A percentile compares a stretch with the other conserved stretches of the same genome.
Conservation (phyloP, 2,113 vertebrate genomes). For the Pelecanoides urinatrix region DNA sequence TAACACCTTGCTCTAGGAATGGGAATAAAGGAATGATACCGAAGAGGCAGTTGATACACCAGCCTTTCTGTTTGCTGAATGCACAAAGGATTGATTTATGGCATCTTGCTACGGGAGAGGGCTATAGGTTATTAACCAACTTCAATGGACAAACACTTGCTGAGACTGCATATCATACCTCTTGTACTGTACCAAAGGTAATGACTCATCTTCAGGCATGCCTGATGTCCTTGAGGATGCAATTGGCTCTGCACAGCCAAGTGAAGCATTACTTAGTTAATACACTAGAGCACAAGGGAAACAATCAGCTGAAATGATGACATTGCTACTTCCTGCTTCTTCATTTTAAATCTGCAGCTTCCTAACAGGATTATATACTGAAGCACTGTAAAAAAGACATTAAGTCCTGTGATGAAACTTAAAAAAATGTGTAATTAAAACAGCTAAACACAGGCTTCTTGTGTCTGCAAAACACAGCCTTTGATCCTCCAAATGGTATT, state of each 20-base stretch:
- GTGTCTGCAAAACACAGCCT: background rate
- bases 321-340: slow-evolving; percentile 49
- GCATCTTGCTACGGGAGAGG: background rate
- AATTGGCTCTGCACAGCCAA: slow-evolving; percentile 18
- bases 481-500: background rate
- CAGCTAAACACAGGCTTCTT: background rate
- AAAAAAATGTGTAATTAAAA: background rate
- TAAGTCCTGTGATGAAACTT: background rate
- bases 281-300: background rate
- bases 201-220: slow-evolving; percentile 27
- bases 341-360: slow-evolving; percentile 18
- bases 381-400: background rate
- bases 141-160: slow-evolving; percentile 32
- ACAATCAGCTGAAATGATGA: slow-evolving; percentile 37
- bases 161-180: slow-evolving; percentile 38
- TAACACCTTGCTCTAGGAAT: background rate
- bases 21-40: background rate
- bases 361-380: slow-evolving; percentile 49
- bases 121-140: slow-evolving; percentile 46
- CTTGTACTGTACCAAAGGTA: slow-evolving; percentile 12
- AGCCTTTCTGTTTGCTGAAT: background rate
- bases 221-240: slow-evolving; percentile 35
- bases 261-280: slow-evolving; percentile 40
- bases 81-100: background rate
- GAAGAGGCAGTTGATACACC: background rate